Evolutionary conservation across 2,888 invertebrate genomes (phyloP).

Genomic region (Meghimatium bilineatum): DNA sequence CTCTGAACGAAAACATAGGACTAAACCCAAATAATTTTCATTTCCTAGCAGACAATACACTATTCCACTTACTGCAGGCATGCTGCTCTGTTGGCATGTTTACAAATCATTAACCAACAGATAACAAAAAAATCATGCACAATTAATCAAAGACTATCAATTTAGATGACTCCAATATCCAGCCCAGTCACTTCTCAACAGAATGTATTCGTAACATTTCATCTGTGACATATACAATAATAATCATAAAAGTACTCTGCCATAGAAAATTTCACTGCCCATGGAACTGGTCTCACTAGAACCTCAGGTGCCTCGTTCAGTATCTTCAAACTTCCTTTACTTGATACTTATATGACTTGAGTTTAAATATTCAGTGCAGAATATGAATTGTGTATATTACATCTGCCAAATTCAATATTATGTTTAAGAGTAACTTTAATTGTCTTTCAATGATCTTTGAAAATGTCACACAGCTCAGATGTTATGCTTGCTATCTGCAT

Average conservation of each 20-base stretch:
- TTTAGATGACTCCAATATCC: not conserved
- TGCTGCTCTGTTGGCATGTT: not conserved
- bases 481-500: too few relatives aligned
- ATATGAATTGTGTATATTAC: not conserved
- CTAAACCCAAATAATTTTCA: constrained; percentile 27
- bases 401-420: not conserved
- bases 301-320: not conserved
- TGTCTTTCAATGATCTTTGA: not conserved
- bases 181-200: not conserved
- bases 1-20: constrained; percentile 58
- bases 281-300: not conserved
- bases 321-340: not conserved
- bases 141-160: not conserved
- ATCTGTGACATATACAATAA: not conserved
- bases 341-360: not conserved
- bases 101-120: not conserved
- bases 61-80: not conserved
- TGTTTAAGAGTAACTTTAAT: not conserved
- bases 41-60: not conserved
- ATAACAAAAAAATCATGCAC: not conserved
- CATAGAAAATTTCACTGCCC: not conserved
- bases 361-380: not conserved
- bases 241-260: not conserved
- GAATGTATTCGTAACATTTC: not conserved
- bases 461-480: not conserved